A percentile compares a stretch with the other conserved stretches of the same genome.
phyloP scores from a whole-genome alignment of 2,888 invertebrate species.

The Melipona beecheii region DNA sequence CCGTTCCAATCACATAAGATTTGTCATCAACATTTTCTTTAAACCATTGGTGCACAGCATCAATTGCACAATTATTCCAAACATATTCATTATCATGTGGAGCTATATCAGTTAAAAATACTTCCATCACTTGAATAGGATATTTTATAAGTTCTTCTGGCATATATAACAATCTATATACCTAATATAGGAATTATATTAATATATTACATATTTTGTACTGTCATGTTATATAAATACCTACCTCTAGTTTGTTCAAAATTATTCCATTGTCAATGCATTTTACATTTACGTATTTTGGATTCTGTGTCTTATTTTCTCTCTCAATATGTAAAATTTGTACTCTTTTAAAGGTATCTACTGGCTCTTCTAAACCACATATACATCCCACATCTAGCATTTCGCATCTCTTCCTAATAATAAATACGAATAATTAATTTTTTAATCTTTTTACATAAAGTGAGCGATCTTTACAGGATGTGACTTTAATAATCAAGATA shows the following conservation, averaged over 20 bases:
- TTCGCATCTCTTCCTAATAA: constrained; percentile 59
- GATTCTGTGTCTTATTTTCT: constrained; percentile 71
- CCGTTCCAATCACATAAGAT: constrained; percentile 79
- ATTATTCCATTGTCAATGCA: constrained; percentile 87
- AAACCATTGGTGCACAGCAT: constrained; percentile 82
- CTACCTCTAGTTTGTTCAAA: constrained; percentile 57
- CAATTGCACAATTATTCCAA: constrained; percentile 85
- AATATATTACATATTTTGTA: background rate
- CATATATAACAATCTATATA: constrained; percentile 80
- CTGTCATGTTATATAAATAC: constrained; percentile 14
- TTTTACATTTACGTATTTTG: constrained; percentile 84
- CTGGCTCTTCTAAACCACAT: constrained; percentile 85
- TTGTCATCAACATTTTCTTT: constrained; percentile 70
- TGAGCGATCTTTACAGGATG: background rate
- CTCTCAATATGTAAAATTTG: constrained; percentile 85
- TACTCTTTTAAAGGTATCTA: constrained; percentile 86
- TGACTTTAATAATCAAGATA: background rate
- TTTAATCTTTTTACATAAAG: background rate
- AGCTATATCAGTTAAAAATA: constrained; percentile 85
- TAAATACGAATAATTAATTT: background rate
- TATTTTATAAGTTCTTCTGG: constrained; percentile 82
- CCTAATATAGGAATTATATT: constrained; percentile 62
- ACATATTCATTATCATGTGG: constrained; percentile 86
- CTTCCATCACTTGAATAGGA: constrained; percentile 85
- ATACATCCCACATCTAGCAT: constrained; percentile 85